Conservation (phyloP, 2,888 invertebrate genomes). For the Macaria liturata region DNA sequence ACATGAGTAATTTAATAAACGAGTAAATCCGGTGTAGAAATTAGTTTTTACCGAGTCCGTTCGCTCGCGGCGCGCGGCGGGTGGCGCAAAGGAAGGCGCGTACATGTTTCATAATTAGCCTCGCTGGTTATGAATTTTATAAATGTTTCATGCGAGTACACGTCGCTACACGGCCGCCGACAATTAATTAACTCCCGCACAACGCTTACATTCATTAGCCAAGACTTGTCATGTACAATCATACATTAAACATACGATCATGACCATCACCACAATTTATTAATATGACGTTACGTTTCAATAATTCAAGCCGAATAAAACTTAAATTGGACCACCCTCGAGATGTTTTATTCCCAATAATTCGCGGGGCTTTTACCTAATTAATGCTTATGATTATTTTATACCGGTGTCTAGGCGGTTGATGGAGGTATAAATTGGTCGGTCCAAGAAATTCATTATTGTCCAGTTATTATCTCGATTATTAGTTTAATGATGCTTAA, state of each 20-base stretch:
- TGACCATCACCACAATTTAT: slow-evolving; percentile 57
- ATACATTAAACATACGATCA: slow-evolving; percentile 66
- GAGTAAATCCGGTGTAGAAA: slow-evolving; percentile 53
- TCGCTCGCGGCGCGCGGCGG: slow-evolving; percentile 62
- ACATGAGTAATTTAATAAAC: slow-evolving; percentile 55
- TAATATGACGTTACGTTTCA: slow-evolving; percentile 52
- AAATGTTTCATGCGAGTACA: slow-evolving; percentile 74
- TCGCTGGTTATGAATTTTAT: slow-evolving; percentile 78
- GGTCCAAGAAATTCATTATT: slow-evolving; percentile 49
- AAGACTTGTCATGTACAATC: slow-evolving; percentile 67
- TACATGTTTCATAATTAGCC: slow-evolving; percentile 74
- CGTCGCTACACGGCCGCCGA: slow-evolving; percentile 52
- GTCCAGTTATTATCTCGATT: slow-evolving; percentile 43
- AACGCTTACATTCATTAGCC: slow-evolving; percentile 77
- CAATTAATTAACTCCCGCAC: slow-evolving; percentile 78
- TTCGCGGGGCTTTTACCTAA: slow-evolving; percentile 50
- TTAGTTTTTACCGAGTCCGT: slow-evolving; percentile 60
- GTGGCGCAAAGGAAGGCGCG: slow-evolving; percentile 67
- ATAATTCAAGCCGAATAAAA: slow-evolving; percentile 49
- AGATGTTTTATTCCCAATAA: slow-evolving; percentile 44
- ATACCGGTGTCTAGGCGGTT: slow-evolving; percentile 44
- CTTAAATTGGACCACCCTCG: slow-evolving; percentile 57
- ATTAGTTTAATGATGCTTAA: slow-evolving; percentile 66
- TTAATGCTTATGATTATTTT: slow-evolving; percentile 61
- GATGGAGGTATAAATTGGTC: slow-evolving; percentile 50